phyloP scores from a whole-genome alignment of 2,797 vertebrate species.

The Peromyscus attwateri region DNA sequence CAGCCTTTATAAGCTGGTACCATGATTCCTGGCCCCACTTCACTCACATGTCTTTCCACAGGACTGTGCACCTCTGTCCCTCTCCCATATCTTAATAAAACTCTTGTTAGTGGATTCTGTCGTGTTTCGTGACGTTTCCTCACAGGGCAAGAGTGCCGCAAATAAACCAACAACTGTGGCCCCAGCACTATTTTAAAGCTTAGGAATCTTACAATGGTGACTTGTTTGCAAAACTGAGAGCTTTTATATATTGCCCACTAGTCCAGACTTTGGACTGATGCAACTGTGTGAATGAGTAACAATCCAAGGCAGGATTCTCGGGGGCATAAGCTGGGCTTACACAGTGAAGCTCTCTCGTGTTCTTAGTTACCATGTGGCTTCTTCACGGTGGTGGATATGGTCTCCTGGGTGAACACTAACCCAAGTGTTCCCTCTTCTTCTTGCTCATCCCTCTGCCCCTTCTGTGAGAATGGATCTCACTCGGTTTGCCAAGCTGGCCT shows the following conservation, averaged over 20 bases:
- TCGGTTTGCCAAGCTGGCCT: neutral
- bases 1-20: no score
- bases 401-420: neutral
- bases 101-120: no score
- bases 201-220: neutral
- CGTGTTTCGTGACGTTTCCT: no score
- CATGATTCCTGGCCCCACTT: no score
- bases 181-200: neutral
- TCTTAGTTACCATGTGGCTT: neutral
- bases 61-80: no score
- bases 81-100: no score
- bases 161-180: neutral
- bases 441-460: neutral
- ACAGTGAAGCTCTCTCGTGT: accelerated
- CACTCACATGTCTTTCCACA: no score
- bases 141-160: no score
- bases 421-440: neutral
- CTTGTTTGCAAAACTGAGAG: neutral
- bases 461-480: neutral
- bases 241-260: neutral
- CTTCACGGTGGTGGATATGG: neutral
- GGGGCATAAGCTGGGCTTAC: neutral
- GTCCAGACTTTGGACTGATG: neutral
- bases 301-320: neutral
- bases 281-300: neutral